Percentiles rank a stretch among this genome's conserved stretches.
Conservation (phyloP, 2,888 invertebrate species). For the Hyposoter dolosus region DNA sequence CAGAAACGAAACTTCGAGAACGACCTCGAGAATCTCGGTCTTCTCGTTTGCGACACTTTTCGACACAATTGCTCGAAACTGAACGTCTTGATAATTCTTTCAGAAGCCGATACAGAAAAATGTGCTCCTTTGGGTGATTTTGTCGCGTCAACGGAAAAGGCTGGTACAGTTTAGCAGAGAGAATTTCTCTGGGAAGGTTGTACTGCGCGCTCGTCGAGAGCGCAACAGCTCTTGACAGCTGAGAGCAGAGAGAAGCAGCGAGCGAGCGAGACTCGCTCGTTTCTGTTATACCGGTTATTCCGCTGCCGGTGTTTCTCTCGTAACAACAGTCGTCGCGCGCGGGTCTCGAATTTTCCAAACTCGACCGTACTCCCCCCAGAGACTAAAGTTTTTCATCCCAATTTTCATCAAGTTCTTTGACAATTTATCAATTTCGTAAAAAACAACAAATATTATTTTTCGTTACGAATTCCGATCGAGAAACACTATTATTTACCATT, state of each 20-base stretch:
- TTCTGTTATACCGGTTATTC: conserved; percentile 61
- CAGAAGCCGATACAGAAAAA: too few relatives aligned
- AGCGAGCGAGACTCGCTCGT: conserved; percentile 29
- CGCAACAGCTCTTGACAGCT: conserved; percentile 58
- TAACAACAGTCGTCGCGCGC: conserved; percentile 14
- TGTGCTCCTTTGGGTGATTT: too few relatives aligned
- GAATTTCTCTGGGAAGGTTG: conserved; percentile 64
- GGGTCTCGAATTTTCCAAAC: conserved; percentile 21
- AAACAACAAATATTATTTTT: background rate
- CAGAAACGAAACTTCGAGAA: background rate
- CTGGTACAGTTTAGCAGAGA: conserved; percentile 15
- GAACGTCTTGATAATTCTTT: too few relatives aligned
- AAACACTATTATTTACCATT: too few relatives aligned
- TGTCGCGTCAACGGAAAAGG: background rate
- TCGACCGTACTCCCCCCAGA: background rate
- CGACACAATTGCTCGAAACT: background rate
- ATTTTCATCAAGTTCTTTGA: too few relatives aligned
- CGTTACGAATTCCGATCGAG: background rate
- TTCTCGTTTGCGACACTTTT: background rate
- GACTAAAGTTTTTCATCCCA: background rate
- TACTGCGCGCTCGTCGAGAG: conserved; percentile 62
- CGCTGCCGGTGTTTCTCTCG: conserved; percentile 45
- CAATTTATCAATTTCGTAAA: too few relatives aligned
- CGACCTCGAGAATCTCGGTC: background rate
- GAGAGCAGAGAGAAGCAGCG: conserved; percentile 58